A percentile compares a stretch with the other conserved stretches of the same genome.
These are phyloP conservation scores for Ricordea florida DNA, from an alignment of 92 coral and sea anemone species.

Conservation along the genomic window DNA sequence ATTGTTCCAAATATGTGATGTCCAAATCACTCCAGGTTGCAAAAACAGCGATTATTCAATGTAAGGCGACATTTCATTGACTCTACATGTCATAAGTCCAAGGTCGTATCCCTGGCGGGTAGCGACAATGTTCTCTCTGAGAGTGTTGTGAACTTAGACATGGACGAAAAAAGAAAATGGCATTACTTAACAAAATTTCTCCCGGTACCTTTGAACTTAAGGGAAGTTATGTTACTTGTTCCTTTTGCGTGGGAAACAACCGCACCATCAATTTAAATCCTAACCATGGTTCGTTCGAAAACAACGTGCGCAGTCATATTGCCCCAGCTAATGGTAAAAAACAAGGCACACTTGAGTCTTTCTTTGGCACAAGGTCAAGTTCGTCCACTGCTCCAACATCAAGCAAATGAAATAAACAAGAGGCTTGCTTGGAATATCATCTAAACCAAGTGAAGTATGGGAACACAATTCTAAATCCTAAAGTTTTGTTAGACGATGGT, in stretches of 20 bases:
- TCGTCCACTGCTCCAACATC: constrained; percentile 16
- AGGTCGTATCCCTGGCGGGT: constrained; percentile 37
- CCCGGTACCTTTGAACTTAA: constrained; percentile 28
- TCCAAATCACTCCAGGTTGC: constrained; percentile 9
- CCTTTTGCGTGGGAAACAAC: constrained; percentile 23
- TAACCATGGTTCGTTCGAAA: constrained; percentile 27
- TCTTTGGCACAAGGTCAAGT: constrained; percentile 22
- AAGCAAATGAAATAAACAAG: constrained; percentile 11
- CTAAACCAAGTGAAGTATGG: constrained; percentile 37
- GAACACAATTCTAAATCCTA: constrained; percentile 25
- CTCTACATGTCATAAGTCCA: constrained; percentile 21
- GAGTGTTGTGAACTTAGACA: constrained; percentile 35
- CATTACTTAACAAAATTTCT: constrained; percentile 19
- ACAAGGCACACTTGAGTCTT: constrained; percentile 17
- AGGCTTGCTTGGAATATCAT: constrained; percentile 36
- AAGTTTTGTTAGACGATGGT: constrained; percentile 15
- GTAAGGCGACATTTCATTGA: constrained; percentile 41
- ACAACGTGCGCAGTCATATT: constrained; percentile 15
- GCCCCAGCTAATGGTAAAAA: constrained; percentile 38
- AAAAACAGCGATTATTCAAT: constrained; percentile 6
- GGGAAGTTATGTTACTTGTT: constrained; percentile 13
- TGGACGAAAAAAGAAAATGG: constrained; percentile 35
- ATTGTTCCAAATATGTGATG: constrained; percentile 37
- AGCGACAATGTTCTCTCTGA: constrained; percentile 22
- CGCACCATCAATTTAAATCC: constrained; percentile 27